Evolutionary conservation across 2,113 vertebrate genomes (phyloP).

Genomic region (Gobiocypris rarus): DNA sequence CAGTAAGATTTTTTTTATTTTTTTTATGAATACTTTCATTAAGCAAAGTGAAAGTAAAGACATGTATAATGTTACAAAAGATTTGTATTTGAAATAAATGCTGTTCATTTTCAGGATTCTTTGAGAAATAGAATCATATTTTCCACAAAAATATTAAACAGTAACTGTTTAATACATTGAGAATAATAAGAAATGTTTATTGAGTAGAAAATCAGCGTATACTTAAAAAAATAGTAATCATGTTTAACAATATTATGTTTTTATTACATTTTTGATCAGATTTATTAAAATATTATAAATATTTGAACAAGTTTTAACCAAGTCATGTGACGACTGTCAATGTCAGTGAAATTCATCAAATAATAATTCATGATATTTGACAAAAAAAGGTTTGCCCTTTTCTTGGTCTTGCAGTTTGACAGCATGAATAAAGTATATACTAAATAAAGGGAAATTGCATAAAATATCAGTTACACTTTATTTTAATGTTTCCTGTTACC

Average conservation of each 20-base stretch:
- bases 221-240: too few species aligned
- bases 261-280: neutral
- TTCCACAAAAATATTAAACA: neutral
- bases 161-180: neutral
- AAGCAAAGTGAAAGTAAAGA: neutral
- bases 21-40: neutral
- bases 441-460: neutral
- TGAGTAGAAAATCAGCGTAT: neutral
- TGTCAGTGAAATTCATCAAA: too few species aligned
- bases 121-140: too few species aligned
- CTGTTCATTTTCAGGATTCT: neutral
- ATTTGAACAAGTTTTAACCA: neutral
- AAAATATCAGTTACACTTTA: too few species aligned
- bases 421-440: neutral
- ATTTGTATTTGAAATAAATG: neutral
- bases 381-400: neutral
- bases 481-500: too few species aligned
- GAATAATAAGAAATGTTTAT: neutral
- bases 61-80: neutral
- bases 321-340: neutral
- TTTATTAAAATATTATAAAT: neutral
- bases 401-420: neutral
- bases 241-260: neutral
- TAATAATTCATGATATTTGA: too few species aligned
- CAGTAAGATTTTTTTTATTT: too few species aligned